A percentile compares a stretch with the other conserved stretches of the same genome.
Conservation (phyloP, 2,888 invertebrate species). For the Drosophila peninsularis region DNA sequence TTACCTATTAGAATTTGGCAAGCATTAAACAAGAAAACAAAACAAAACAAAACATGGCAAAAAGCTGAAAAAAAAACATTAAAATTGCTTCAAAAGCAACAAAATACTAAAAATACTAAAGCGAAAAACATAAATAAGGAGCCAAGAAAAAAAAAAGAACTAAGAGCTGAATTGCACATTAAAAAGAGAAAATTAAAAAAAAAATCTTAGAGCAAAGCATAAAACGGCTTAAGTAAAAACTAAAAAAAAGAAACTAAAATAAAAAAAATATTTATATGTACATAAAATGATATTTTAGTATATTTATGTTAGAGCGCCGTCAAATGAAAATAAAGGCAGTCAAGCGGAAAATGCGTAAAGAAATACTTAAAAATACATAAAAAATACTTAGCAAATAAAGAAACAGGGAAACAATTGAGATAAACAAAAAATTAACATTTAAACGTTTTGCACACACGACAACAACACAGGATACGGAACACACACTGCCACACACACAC, state of each 20-base stretch:
- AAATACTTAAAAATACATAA: conserved; percentile 28
- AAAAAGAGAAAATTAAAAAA: conserved; percentile 14
- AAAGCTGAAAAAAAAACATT: conserved; percentile 19
- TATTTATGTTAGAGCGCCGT: conserved; percentile 74
- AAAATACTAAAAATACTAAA: conserved; percentile 47
- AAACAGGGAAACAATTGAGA: conserved; percentile 82
- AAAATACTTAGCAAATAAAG: conserved; percentile 77
- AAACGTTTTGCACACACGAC: conserved; percentile 76
- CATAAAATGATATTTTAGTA: conserved; percentile 74
- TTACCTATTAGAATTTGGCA: conserved; percentile 84
- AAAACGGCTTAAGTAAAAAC: conserved; percentile 51
- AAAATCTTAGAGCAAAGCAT: conserved; percentile 46
- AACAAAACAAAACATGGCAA: conserved; percentile 37
- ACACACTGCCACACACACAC: conserved; percentile 30
- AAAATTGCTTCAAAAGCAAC: conserved; percentile 76
- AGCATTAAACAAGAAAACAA: conserved; percentile 50
- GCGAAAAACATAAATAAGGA: conserved; percentile 18
- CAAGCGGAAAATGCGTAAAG: conserved; percentile 44
- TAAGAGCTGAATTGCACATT: conserved; percentile 49
- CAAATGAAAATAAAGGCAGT: conserved; percentile 51
- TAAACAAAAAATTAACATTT: conserved; percentile 74
- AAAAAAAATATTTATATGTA: conserved; percentile 64
- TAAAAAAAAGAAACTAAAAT: conserved; percentile 37
- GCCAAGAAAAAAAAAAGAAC: conserved; percentile 34
- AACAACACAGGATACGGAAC: conserved; percentile 34